A percentile compares a stretch with the other conserved stretches of the same genome.
Conservation (phyloP, 2,888 invertebrate species). For the Limenitis camilla region DNA sequence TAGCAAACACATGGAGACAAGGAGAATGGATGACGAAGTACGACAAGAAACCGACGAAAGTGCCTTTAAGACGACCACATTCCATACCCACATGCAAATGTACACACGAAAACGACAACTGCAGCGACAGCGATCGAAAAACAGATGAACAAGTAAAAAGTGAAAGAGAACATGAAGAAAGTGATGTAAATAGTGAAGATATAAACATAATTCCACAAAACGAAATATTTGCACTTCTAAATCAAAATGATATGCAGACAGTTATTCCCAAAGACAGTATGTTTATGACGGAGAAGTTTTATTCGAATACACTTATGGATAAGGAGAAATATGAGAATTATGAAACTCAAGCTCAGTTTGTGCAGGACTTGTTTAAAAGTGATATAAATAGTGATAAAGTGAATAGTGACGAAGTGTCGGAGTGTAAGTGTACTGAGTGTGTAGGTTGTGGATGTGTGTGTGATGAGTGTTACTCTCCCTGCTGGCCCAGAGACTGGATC, state of each 20-base stretch:
- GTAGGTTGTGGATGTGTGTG: conserved; percentile 61
- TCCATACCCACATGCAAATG: conserved; percentile 38
- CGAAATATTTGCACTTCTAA: no score
- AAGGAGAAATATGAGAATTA: conserved; percentile 46
- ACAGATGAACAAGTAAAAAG: background rate
- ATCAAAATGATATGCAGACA: background rate
- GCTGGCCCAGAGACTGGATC: conserved; percentile 93
- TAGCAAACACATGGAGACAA: conserved; percentile 88
- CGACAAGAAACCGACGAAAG: conserved; percentile 44
- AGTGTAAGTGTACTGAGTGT: conserved; percentile 42
- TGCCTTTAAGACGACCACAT: conserved; percentile 42
- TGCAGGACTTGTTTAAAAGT: conserved; percentile 50
- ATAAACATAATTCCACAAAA: no score
- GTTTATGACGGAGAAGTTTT: conserved; percentile 56
- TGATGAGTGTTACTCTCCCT: conserved; percentile 74
- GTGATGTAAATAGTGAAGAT: background rate
- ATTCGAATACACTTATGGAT: conserved; percentile 45
- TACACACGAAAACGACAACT: conserved; percentile 18
- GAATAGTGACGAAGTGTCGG: background rate
- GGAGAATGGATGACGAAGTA: conserved; percentile 77
- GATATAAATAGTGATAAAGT: conserved; percentile 29
- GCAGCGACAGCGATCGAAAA: background rate
- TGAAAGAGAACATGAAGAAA: background rate
- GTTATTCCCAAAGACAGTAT: conserved; percentile 42
- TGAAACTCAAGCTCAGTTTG: conserved; percentile 57